These are phyloP conservation scores for Microtus pennsylvanicus DNA, from an alignment of 2,113 vertebrate species.

Conservation along the genomic window DNA sequence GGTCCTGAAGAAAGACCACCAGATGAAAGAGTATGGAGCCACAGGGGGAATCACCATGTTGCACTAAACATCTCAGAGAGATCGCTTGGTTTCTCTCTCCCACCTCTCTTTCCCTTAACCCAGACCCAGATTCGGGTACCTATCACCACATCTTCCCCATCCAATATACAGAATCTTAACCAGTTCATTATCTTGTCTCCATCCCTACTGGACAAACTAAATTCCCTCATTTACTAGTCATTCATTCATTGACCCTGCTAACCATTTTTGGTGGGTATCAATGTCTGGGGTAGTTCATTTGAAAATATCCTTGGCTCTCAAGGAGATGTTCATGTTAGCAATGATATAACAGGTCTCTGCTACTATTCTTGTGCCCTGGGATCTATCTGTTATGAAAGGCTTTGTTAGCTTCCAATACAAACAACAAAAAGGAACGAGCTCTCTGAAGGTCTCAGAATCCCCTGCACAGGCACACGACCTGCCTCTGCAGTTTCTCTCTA, in stretches of 20 bases:
- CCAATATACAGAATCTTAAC: not conserved
- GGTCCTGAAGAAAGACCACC: not conserved
- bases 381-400: not conserved
- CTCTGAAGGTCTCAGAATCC: not conserved
- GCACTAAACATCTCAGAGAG: not conserved
- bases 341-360: not conserved
- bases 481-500: not conserved
- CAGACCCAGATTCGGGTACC: not conserved
- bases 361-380: not conserved
- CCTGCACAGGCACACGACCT: not conserved
- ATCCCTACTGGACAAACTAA: not conserved
- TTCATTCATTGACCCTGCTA: not conserved
- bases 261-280: not conserved
- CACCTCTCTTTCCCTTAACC: not conserved
- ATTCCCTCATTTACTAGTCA: not conserved
- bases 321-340: not conserved
- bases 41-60: not conserved
- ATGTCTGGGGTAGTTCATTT: not conserved
- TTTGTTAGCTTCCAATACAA: slow-evolving; percentile 3
- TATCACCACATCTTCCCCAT: not conserved
- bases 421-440: not conserved
- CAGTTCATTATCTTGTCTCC: not conserved
- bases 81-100: not conserved
- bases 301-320: not conserved
- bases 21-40: not conserved